Evolutionary conservation across 2,888 invertebrate genomes (phyloP), one percentile per base, ranked within the genome.

Genomic region (Hoplodrina blanda): DNA sequence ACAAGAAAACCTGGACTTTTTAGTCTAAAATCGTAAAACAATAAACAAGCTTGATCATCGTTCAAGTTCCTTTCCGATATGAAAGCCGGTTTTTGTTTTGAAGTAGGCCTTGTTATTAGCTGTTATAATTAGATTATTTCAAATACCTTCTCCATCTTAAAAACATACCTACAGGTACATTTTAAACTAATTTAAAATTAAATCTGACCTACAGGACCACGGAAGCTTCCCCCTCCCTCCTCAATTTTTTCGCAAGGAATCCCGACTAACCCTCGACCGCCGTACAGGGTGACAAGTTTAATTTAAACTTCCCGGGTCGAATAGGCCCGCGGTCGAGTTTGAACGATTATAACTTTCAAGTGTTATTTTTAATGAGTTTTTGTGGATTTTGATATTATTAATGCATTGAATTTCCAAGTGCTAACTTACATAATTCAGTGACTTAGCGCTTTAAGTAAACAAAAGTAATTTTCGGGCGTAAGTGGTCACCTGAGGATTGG

Each of bases 321-420:
- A 88, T 87, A 88, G 91, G 89, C 91, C 91, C 89, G 87, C 83
- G 86, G 86, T 82, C 86, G 86, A 87, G 81, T 86, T 87, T 86
- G 81, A 89, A 88, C 92, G 92, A 92, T 94, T 93, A 94, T 91
- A 93, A 93, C 90, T 94, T 94, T 85, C 72, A 91, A 93, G 91
- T 93, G 94, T 92, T 93, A 94, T 94, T 94, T 94, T 93, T 93
- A 94, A 94, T 93, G 94, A 94, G 91, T 93, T 94, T 92, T 90
- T 88, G 86, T 86, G 88, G 87, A 89, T 91, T 91, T 89, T 81
- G 69, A 86, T 86, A 91, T 92, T 92, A 91, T 91, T 91, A 91
- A 92, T 89, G 89, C 90, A 86, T 88, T 85, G 84, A 86, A 91
- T 89, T 89, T 84, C 79, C 74, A 82, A 82, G 82, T 84, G 80